A percentile compares a stretch with the other conserved stretches of the same genome.
Evolutionary conservation across 2,888 invertebrate species (phyloP).

Genomic region (Ceraclea dissimilis): DNA sequence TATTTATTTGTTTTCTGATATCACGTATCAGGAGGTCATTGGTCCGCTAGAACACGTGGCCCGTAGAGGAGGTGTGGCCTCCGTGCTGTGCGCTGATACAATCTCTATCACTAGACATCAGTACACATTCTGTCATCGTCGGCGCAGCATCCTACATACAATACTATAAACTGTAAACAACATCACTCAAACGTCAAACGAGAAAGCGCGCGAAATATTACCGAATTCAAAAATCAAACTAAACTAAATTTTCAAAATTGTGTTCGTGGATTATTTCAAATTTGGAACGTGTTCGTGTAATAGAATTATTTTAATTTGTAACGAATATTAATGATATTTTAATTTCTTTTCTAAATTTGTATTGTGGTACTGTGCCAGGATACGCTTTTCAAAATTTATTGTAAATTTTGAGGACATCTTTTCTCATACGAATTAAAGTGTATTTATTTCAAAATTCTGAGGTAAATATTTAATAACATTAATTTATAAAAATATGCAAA

Average conservation of each 20-base stretch:
- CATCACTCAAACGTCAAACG: slow-evolving; percentile 4
- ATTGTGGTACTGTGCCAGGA: no score
- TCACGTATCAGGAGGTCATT: slow-evolving; percentile 15
- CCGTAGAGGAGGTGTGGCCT: slow-evolving; percentile 5
- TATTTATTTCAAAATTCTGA: no score
- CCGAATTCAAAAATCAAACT: neutral
- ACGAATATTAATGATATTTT: neutral
- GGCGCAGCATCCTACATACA: slow-evolving; percentile 3
- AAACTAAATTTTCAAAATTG: neutral
- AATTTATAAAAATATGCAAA: no score
- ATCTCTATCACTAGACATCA: neutral
- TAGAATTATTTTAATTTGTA: neutral
- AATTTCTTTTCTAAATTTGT: no score
- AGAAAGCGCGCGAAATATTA: slow-evolving; percentile 4
- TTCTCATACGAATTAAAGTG: no score
- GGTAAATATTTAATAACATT: no score
- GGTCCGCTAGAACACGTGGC: slow-evolving; percentile 13
- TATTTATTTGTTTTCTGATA: neutral
- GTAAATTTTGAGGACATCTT: no score
- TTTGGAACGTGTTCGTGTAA: neutral
- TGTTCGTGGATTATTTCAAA: neutral
- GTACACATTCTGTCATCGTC: slow-evolving; percentile 6
- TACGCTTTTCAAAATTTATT: no score
- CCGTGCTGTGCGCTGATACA: neutral
- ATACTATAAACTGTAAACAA: neutral